Evolutionary conservation across 2,888 invertebrate species (phyloP), one percentile per base, ranked within the genome.

Genomic region (Colostygia pectinataria): DNA sequence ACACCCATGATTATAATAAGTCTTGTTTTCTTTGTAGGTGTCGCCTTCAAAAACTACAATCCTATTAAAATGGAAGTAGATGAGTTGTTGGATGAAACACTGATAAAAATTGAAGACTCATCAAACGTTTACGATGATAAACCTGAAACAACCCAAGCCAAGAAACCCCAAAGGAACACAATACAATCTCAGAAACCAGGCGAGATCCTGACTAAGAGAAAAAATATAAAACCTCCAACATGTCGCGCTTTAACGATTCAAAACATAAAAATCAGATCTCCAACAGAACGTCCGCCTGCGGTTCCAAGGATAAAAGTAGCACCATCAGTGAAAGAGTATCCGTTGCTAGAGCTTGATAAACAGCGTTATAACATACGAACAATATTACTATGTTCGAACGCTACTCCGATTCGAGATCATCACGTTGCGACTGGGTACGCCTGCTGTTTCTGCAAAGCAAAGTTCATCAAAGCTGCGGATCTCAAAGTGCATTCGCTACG

Each of bases 381-480:
- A 0, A 63, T 74, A 4, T 44, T 74, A 1, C 44, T 55, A 15
- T 48, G 38, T 18, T 65, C 77, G 0, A 80, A 80, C 18, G 77
- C 76, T 0, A 77, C 79, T 0, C 77, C 75, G 0, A 74, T 80
- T 1, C 61, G 69, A 1, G 57, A 64, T 12, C 56, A 53, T 37
- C 66, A 57, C 31, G 56, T 48, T 2, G 61, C 49, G 24, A 65
- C 69, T 0, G 78, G 77, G 0, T 83, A 80, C 45, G 46, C 54
- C 0, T 83, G 83, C 50, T 70, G 71, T 14, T 83, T 71, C 49
- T 83, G 83, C 27, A 44, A 57, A 0, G 47, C 66, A 2, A 65
- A 70, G 10, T 81, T 62, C 28, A 54, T 59, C 5, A 59, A 68
- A 3, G 72, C 80, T 1, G 66, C 62, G 0, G 70, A 78, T 1